phyloP scores from a whole-genome alignment of 2,797 vertebrate genomes.

The Phalanger gymnotis region DNA sequence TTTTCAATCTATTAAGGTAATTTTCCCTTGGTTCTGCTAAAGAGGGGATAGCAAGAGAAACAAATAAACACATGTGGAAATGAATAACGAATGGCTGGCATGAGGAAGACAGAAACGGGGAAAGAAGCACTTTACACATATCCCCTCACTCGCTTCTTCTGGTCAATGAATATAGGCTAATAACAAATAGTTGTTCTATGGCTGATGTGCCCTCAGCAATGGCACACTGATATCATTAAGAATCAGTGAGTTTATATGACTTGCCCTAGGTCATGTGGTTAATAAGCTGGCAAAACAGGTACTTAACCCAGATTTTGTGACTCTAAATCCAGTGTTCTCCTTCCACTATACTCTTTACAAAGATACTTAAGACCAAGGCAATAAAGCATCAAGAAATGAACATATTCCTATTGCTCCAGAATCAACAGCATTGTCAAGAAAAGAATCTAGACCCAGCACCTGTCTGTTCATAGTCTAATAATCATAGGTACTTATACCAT shows the following conservation, averaged over 20 bases:
- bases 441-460: neutral
- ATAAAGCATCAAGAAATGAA: neutral
- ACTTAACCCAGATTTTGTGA: neutral
- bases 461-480: neutral
- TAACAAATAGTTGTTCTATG: neutral
- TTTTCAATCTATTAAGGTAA: neutral
- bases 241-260: neutral
- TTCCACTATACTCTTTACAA: neutral
- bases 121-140: neutral
- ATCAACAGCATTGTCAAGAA: neutral
- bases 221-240: neutral
- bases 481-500: neutral
- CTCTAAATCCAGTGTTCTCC: neutral
- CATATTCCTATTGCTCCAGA: neutral
- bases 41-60: neutral
- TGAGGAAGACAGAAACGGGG: neutral
- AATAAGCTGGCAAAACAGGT: neutral
- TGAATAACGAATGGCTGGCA: neutral
- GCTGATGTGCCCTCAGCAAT: neutral
- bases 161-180: neutral
- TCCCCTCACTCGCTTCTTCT: neutral
- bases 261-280: neutral
- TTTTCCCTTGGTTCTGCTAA: slow-evolving; percentile 26
- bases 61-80: neutral
- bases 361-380: neutral